A percentile compares a stretch with the other conserved stretches of the same genome.
phyloP scores from a whole-genome alignment of 30 jellyfish, hydroid and myxozoan species.

The Mastigias papua region DNA sequence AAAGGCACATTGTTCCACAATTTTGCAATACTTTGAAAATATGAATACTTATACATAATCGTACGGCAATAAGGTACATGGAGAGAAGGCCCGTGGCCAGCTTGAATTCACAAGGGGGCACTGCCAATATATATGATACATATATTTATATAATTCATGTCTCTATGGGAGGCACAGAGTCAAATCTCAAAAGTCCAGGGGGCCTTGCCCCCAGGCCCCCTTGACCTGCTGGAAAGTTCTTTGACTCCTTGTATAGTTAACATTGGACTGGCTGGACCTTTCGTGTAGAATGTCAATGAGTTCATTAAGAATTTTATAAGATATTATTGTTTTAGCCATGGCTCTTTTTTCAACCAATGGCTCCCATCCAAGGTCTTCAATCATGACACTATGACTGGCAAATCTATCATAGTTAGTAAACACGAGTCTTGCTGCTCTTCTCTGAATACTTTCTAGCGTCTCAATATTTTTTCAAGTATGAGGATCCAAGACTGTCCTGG shows the following conservation, averaged over 20 bases:
- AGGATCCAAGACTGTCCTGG: slow-evolving; percentile 69
- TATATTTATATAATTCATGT: too few species aligned
- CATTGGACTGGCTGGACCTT: slow-evolving; percentile 31
- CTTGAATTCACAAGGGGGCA: too few species aligned
- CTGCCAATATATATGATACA: too few species aligned
- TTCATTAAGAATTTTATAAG: slow-evolving; percentile 34
- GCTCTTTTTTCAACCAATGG: slow-evolving; percentile 36
- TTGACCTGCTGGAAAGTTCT: slow-evolving; percentile 23
- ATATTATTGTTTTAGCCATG: slow-evolving; percentile 33
- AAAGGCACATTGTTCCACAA: too few species aligned
- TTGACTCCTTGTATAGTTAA: slow-evolving; percentile 32
- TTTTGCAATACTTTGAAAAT: slow-evolving; percentile 28
- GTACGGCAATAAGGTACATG: too few species aligned
- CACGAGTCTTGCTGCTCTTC: slow-evolving; percentile 60
- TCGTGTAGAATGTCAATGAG: slow-evolving; percentile 37
- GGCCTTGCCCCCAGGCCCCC: too few species aligned
- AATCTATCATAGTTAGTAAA: slow-evolving; percentile 33
- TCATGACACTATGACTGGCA: slow-evolving; percentile 23
- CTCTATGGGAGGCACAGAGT: too few species aligned
- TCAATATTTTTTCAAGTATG: slow-evolving; percentile 16
- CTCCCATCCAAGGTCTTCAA: slow-evolving; percentile 68
- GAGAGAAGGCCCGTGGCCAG: too few species aligned
- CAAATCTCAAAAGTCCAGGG: too few species aligned
- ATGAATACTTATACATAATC: slow-evolving; percentile 40
- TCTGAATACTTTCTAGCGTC: slow-evolving; percentile 50